Base-by-base conservation (phyloP, 2,888 invertebrate species). In the Microctonus hyperodae region DNA sequence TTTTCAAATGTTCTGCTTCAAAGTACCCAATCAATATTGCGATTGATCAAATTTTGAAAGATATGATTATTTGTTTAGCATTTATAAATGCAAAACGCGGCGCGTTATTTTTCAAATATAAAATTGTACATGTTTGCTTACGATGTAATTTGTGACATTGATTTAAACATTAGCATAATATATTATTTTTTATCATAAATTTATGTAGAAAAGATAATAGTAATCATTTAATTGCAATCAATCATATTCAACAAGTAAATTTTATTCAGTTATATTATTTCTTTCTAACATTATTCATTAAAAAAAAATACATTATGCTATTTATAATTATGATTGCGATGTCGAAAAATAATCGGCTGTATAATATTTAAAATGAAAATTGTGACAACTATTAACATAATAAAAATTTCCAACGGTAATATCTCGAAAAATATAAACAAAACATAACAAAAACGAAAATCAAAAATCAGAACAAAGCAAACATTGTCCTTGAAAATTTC, bases 161-260 rank as follows among this genome's bases (percentile, higher is more conserved):
- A 16, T 57, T 62, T 58, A 61, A 58, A 44, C 60, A 65, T 63
- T 68, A 65, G 50, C 66, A 67, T 66, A 59, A 56, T 20, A 44
- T 69, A 69, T 70, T 13, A 28, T 28, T 37, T 55, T 60, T 9
- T 16, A 16, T 44, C n/a, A 3, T 1, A 0, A 37, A 37, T 37
- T 13, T 7, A 13, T n/a, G 1, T n/a, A 2, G 3, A n/a, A 16
- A 44, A n/a, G 5, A 44, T 16, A 20, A 3, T n/a, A n/a, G n/a
- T n/a, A n/a, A n/a, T n/a, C n/a, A n/a, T n/a, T n/a, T 20, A 4
- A 40, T 20, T 35, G 22, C 20, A 22, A 57, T n/a, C 3, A 37
- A 13, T n/a, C 22, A 13, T 2, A 31, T 35, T 37, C 16, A 23
- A 20, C 63, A 40, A n/a, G n/a, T n/a, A n/a, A n/a, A n/a, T n/a